Base-by-base conservation (phyloP, 2,888 invertebrate species). In the Drosophila vallismaia region DNA sequence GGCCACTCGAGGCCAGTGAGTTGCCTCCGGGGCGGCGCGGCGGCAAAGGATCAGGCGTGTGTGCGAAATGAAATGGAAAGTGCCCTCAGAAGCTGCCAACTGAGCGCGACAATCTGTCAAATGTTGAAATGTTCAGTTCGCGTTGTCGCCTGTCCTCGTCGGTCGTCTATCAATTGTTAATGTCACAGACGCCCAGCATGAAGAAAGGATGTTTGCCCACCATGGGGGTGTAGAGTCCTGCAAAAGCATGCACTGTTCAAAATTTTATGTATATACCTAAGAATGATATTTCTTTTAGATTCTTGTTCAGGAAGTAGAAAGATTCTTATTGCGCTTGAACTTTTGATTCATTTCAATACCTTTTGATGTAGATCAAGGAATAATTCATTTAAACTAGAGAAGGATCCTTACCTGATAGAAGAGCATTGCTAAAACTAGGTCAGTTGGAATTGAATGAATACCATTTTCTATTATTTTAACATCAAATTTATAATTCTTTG, bases 101-200 rank as follows among this genome's bases (percentile, higher is more conserved):
- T 73, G 83, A 85, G 76, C 74, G 63, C 69, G 63, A 77, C 74
- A 75, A 77, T 79, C 79, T 77, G 79, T 57, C 68, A 69, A 62
- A 85, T 52, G 75, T 78, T 80, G 69, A 82, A 60, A 78, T 64
- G 75, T 76, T 80, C 71, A 81, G 68, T 26, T 67, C 60, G 71
- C 69, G 52, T 68, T 58, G 63, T 63, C 66, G 60, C 36, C 63
- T 14, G 71, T 60, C 69, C 45, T 33, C 69, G 50, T 33, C 62
- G 38, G 79, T 83, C 73, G 84, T 69, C 68, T 77, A 79, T 88
- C 83, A 84, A 84, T 84, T 88, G 83, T 84, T 84, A 88, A 86
- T 86, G 88, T 71, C 80, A 77, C 77, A 71, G 74, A 73, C 76
- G 73, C 79, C 49, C 79, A 75, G 80, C 82, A 36, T 66, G 84